Percentiles rank a stretch among this genome's conserved stretches.
Conservation (phyloP, 2,888 invertebrate genomes). For the Tineola bisselliella region DNA sequence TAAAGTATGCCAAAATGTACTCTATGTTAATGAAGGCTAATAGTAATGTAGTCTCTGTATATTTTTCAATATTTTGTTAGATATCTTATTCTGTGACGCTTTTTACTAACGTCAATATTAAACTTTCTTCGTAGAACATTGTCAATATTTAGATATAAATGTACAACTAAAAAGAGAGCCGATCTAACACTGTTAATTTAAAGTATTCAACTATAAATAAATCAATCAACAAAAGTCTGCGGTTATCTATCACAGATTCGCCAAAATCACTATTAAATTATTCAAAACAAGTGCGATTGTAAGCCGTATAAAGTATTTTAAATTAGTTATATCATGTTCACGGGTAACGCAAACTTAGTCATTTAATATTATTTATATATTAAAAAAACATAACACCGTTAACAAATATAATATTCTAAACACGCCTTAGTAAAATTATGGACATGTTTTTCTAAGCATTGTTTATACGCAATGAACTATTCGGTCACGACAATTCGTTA, state of each 20-base stretch:
- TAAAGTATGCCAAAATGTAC: constrained; percentile 37
- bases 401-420: not conserved
- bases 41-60: no score
- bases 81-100: not conserved
- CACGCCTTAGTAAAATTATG: not conserved
- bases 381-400: constrained; percentile 1
- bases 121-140: not conserved
- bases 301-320: not conserved
- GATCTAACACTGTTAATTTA: not conserved
- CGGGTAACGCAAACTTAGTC: no score
- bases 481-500: not conserved
- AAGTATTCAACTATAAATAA: no score
- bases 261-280: no score
- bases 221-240: no score
- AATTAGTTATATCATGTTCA: no score
- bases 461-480: not conserved
- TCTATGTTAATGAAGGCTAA: constrained; percentile 7
- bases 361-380: not conserved
- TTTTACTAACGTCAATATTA: not conserved
- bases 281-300: not conserved
- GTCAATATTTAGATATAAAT: not conserved
- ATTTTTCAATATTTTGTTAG: not conserved
- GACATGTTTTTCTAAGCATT: not conserved
- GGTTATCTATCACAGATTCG: no score
- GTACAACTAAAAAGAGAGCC: not conserved